These are phyloP conservation scores for Acanthisitta chloris DNA, from an alignment of 2,113 vertebrate species.

Conservation along the genomic window DNA sequence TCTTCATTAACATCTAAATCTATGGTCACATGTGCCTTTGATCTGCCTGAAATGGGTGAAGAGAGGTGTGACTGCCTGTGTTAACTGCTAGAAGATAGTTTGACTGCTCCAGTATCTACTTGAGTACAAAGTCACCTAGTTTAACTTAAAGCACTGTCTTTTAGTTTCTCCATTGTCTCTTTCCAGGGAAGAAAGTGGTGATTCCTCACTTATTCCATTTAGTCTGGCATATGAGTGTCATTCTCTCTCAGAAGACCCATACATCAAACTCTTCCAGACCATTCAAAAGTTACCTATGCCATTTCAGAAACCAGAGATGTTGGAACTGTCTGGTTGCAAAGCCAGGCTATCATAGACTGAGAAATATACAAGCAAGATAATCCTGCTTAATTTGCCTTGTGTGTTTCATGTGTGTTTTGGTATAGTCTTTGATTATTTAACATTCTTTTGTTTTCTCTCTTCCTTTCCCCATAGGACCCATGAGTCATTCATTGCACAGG, in stretches of 20 bases:
- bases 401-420: slow-evolving; percentile 1
- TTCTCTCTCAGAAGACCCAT: neutral
- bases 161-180: neutral
- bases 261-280: neutral
- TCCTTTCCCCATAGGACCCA: neutral
- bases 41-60: neutral
- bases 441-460: slow-evolving; percentile 17
- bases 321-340: neutral
- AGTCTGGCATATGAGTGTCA: neutral
- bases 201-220: neutral
- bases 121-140: neutral
- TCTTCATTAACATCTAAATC: neutral
- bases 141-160: neutral
- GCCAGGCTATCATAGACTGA: neutral
- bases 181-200: neutral
- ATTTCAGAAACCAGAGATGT: neutral
- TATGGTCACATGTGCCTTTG: neutral
- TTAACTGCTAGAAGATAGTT: neutral
- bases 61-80: neutral
- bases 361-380: neutral
- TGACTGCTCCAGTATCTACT: neutral
- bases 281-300: neutral
- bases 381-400: neutral
- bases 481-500: slow-evolving; percentile 59
- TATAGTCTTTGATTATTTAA: neutral